phyloP scores from a whole-genome alignment of 2,113 vertebrate genomes.

The Marmota monax region DNA sequence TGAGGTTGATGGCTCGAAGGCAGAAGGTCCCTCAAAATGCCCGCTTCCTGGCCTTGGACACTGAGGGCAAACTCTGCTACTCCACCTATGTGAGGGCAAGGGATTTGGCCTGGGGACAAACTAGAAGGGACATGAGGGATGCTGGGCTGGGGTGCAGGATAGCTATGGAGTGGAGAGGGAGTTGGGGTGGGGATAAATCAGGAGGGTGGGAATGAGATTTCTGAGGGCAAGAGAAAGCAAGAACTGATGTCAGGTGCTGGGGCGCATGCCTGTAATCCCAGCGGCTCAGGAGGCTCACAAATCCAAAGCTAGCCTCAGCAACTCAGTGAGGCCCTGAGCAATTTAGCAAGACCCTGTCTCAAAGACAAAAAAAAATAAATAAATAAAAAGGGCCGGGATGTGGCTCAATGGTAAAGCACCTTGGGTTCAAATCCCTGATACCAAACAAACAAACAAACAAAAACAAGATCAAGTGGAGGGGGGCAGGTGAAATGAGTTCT shows the following conservation, averaged over 20 bases:
- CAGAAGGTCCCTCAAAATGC: constrained; percentile 86
- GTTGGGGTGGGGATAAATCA: rapidly evolving
- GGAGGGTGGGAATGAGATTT: neutral
- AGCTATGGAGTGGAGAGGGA: neutral
- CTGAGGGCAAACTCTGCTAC: constrained; percentile 85
- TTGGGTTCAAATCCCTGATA: too few species aligned
- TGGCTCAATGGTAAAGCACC: too few species aligned
- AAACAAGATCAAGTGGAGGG: neutral
- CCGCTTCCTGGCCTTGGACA: constrained; percentile 90
- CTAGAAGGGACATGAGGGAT: neutral
- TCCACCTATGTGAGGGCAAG: constrained; percentile 90
- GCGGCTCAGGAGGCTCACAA: too few species aligned
- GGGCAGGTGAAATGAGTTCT: neutral
- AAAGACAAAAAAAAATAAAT: too few species aligned
- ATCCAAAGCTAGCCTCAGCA: too few species aligned
- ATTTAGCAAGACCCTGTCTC: too few species aligned
- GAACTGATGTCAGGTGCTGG: neutral
- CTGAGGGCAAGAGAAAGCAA: neutral
- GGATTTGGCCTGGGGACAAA: neutral
- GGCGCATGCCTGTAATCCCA: too few species aligned
- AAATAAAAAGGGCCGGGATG: too few species aligned
- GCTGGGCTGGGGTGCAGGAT: neutral
- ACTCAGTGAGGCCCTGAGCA: too few species aligned
- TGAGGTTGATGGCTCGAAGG: constrained; percentile 90
- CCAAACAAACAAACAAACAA: too few species aligned